phyloP scores from a whole-genome alignment of 1,140 invertebrate genomes.

The Whitmania pigra region DNA sequence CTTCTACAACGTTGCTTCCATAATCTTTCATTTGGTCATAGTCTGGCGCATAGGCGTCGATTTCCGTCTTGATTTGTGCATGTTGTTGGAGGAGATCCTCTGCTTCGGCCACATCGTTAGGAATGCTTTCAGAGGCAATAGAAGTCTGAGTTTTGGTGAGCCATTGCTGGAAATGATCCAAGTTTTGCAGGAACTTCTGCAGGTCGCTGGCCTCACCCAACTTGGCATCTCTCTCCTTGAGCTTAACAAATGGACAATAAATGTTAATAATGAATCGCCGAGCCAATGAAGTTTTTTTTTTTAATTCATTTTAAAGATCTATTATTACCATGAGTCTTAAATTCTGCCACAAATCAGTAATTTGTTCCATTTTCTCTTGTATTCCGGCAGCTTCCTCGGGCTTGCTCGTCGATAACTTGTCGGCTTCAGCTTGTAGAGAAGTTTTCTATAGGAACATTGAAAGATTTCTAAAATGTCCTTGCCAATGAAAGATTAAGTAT shows the following conservation, averaged over 20 bases:
- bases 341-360: constrained; percentile 83
- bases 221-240: constrained; percentile 92
- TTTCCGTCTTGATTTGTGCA: constrained; percentile 93
- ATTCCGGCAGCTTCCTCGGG: constrained; percentile 89
- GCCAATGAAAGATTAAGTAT: not conserved
- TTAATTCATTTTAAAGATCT: constrained; percentile 6
- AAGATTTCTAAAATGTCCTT: not conserved
- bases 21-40: constrained; percentile 98
- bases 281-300: not conserved
- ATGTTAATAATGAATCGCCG: not conserved
- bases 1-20: constrained; percentile 81
- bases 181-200: constrained; percentile 90
- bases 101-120: constrained; percentile 85
- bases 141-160: constrained; percentile 89
- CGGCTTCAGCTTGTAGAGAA: constrained; percentile 78
- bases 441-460: constrained; percentile 49
- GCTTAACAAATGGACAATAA: constrained; percentile 37
- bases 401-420: constrained; percentile 76
- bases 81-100: constrained; percentile 88
- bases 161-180: constrained; percentile 99
- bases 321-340: constrained; percentile 74
- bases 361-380: constrained; percentile 74
- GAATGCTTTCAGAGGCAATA: constrained; percentile 90
- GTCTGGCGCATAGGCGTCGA: constrained; percentile 95
- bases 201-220: constrained; percentile 95